Percentiles rank a stretch among this genome's conserved stretches.
These are phyloP conservation scores for Chrysomela aeneicollis DNA, from an alignment of 2,888 invertebrate species.

Conservation along the genomic window DNA sequence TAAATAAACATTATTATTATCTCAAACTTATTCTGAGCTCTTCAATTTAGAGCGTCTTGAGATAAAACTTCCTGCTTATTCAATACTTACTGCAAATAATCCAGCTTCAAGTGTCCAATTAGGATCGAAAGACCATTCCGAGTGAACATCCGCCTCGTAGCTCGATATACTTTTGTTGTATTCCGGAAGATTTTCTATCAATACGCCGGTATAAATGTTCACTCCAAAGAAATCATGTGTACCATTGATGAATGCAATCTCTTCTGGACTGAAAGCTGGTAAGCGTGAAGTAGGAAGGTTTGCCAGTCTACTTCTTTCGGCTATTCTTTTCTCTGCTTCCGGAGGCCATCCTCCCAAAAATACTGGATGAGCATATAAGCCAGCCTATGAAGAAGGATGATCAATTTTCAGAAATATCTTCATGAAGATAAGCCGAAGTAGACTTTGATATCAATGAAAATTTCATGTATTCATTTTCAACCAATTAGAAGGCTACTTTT, in stretches of 20 bases:
- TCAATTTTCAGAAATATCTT: no score
- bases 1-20: no score
- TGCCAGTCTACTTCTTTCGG: neutral
- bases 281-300: conserved; percentile 25
- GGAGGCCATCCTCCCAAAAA: neutral
- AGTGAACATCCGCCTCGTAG: neutral
- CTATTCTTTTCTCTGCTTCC: neutral
- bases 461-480: no score
- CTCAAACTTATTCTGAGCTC: no score
- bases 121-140: neutral
- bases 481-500: no score
- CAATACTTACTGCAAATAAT: neutral
- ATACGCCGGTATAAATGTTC: conserved; percentile 34
- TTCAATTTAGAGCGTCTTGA: no score
- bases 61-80: no score
- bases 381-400: neutral
- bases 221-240: conserved; percentile 35
- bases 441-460: no score
- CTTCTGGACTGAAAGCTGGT: conserved; percentile 27
- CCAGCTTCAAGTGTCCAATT: neutral
- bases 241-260: conserved; percentile 25
- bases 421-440: no score
- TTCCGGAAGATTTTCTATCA: conserved; percentile 27
- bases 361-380: neutral
- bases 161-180: neutral